A percentile compares a stretch with the other conserved stretches of the same genome.
Conservation (phyloP, 2,888 invertebrate species). For the Galerucella pusilla region DNA sequence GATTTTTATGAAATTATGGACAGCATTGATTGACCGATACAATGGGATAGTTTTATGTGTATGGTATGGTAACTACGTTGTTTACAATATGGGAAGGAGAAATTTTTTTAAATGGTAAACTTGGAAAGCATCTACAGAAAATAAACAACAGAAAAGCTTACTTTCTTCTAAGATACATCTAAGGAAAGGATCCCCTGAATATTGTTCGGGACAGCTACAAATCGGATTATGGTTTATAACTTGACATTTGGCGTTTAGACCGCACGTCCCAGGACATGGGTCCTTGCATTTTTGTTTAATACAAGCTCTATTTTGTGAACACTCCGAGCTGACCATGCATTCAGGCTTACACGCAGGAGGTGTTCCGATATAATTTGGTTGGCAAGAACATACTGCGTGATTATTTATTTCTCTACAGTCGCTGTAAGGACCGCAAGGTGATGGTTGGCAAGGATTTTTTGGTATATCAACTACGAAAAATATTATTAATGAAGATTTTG, state of each 20-base stretch:
- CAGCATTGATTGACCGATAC: no score
- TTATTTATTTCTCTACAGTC: constrained; percentile 80
- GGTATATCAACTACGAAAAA: constrained; percentile 51
- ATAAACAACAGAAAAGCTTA: constrained; percentile 62
- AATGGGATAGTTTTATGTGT: no score
- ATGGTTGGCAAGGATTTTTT: constrained; percentile 78
- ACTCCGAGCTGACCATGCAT: constrained; percentile 86
- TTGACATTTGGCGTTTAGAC: constrained; percentile 83
- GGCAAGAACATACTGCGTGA: constrained; percentile 85
- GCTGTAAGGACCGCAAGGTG: constrained; percentile 88
- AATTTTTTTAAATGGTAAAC: neutral
- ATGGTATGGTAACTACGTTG: no score
- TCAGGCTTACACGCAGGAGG: constrained; percentile 86
- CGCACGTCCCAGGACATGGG: constrained; percentile 86
- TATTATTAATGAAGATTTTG: constrained; percentile 30
- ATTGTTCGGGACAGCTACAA: constrained; percentile 83
- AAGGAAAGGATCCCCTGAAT: constrained; percentile 83
- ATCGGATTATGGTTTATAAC: constrained; percentile 89
- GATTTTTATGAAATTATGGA: no score
- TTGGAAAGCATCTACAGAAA: neutral
- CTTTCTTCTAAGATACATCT: constrained; percentile 74
- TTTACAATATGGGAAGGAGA: neutral
- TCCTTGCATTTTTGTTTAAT: constrained; percentile 83
- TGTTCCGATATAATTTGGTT: constrained; percentile 78
- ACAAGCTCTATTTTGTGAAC: constrained; percentile 83